Evolutionary conservation across 2,797 vertebrate genomes (phyloP), one percentile per base, ranked within the genome.

Genomic region (Rhinophrynus dorsalis): DNA sequence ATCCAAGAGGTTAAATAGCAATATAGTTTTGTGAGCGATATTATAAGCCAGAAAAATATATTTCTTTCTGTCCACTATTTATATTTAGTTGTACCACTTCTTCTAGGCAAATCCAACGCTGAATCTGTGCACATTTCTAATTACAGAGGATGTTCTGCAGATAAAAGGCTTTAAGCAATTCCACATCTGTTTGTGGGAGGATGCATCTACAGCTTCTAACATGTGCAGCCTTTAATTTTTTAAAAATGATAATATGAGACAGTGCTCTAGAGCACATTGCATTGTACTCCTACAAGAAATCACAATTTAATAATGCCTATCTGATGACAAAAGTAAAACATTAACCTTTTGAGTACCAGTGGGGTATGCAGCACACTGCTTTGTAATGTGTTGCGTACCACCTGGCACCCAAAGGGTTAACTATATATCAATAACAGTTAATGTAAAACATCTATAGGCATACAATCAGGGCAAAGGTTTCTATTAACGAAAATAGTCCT

Each of bases 161-260:
- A 51, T 51, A 29, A 61, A 61, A 64, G 24, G 47, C 29, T 12
- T 35, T 56, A 30, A 20, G 29, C 38, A 29, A 23, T 48, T 48
- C 35, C 51, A 48, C 69, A 72, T 72, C 69, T 65, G 69, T 27
- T 58, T 18, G 29, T 44, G 69, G 69, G 61, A 59, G 61, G 23
- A 13, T 17, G 8, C 13, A 5, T 12, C 12, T 27, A 29, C 24
- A 29, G 12, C 24, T 42, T 27, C 23, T 20, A 30, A 51, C 26
- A 72, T 32, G 50, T 45, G 57, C 30, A 58, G 40, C n/a, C 42
- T 38, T 58, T 40, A 27, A 40, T 30, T 57, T 26, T 50, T 58
- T 30, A 6, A 48, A 30, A 48, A 59, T 59, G 52, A 58, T 72
- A 65, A 65, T 73, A 51, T 37, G 42, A 51, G 32, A 32, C 68